A percentile compares a stretch with the other conserved stretches of the same genome.
Conservation (phyloP, 1,140 invertebrate genomes). For the Zaprionus tsacasi region DNA sequence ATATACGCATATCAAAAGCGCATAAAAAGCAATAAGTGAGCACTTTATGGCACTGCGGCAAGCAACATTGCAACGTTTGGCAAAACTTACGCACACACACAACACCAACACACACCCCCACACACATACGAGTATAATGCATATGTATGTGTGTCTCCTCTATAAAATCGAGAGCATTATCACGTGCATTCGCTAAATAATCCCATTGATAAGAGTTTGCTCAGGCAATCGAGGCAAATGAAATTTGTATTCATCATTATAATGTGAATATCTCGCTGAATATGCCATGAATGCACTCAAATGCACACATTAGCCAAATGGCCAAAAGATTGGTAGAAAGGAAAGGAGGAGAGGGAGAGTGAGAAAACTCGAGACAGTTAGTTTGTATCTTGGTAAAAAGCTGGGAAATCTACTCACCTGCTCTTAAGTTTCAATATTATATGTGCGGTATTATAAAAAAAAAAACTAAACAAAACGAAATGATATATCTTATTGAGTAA, state of each 20-base stretch:
- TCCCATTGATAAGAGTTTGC: slow-evolving; percentile 53
- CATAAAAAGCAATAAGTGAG: slow-evolving; percentile 78
- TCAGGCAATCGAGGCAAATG: slow-evolving; percentile 36
- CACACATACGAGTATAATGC: background rate
- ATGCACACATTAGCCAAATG: background rate
- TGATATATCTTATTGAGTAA: too few relatives aligned
- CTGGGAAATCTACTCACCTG: too few relatives aligned
- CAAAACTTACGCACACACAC: background rate
- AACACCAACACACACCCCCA: background rate
- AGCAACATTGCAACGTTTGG: slow-evolving; percentile 21
- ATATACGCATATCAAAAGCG: slow-evolving; percentile 62
- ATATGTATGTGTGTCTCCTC: background rate
- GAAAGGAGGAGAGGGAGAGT: background rate
- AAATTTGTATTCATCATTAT: slow-evolving; percentile 42
- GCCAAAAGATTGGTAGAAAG: background rate
- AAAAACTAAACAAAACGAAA: too few relatives aligned
- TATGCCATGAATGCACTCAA: slow-evolving; percentile 6
- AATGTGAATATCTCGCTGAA: slow-evolving; percentile 1
- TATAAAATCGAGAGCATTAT: background rate
- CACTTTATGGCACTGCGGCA: slow-evolving; percentile 69
- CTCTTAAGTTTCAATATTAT: too few relatives aligned
- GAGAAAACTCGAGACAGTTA: too few relatives aligned
- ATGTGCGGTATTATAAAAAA: too few relatives aligned
- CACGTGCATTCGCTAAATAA: slow-evolving; percentile 41
- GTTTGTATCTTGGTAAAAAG: too few relatives aligned